These are phyloP conservation scores for Pseudorhiza aurosa DNA, from an alignment of 30 jellyfish, hydroid and myxozoan genomes.

Conservation along the genomic window DNA sequence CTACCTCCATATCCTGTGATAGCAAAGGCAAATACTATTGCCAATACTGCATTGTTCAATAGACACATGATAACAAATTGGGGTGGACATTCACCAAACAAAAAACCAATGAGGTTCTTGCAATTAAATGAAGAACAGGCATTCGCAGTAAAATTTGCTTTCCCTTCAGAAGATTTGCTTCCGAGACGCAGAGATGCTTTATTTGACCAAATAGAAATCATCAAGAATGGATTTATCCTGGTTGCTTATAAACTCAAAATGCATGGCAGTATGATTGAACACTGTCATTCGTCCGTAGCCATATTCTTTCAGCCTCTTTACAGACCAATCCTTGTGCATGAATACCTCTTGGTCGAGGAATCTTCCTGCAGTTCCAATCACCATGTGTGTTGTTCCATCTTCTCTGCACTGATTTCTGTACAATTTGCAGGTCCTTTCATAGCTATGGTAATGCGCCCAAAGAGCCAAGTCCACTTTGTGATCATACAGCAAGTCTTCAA, in stretches of 20 bases:
- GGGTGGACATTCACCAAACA: too few species aligned
- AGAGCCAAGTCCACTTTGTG: conserved; percentile 79
- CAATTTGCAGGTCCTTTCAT: conserved; percentile 89
- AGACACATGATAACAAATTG: too few species aligned
- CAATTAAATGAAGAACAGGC: neutral
- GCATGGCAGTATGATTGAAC: conserved; percentile 65
- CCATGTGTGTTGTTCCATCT: conserved; percentile 82
- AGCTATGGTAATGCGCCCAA: conserved; percentile 89
- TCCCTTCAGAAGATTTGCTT: too few species aligned
- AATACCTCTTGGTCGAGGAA: conserved; percentile 62
- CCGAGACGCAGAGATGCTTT: neutral
- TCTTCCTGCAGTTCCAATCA: conserved; percentile 88
- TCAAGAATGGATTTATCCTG: conserved; percentile 61
- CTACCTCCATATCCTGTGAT: too few species aligned
- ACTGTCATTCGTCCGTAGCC: conserved; percentile 84
- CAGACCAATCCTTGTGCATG: conserved; percentile 76
- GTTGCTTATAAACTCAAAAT: conserved; percentile 62
- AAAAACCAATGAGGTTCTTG: neutral
- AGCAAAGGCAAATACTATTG: too few species aligned
- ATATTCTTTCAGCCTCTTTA: conserved; percentile 57
- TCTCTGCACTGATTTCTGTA: conserved; percentile 70
- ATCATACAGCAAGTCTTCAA: conserved; percentile 74
- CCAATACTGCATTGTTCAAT: too few species aligned
- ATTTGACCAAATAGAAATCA: conserved; percentile 57
- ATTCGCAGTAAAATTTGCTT: neutral